Evolutionary conservation across 2,888 invertebrate species (phyloP).

Genomic region (Cyclophora albipunctata): DNA sequence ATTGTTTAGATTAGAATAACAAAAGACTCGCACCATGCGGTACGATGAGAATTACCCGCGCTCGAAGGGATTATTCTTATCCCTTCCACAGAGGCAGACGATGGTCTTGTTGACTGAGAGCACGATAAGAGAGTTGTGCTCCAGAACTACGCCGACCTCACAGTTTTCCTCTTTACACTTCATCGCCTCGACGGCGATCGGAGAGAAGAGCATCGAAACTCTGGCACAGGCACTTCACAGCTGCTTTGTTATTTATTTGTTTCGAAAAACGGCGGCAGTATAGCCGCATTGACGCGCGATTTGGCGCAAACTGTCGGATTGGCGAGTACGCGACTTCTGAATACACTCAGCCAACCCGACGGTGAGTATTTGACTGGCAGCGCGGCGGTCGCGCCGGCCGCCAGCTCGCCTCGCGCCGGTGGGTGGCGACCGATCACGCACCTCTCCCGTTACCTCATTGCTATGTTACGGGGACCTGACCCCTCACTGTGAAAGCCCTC

Average conservation of each 20-base stretch:
- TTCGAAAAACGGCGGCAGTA: slow-evolving; percentile 43
- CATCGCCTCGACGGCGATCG: slow-evolving; percentile 73
- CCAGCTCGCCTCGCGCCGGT: slow-evolving; percentile 65
- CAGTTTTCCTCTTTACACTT: slow-evolving; percentile 76
- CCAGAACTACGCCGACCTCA: slow-evolving; percentile 72
- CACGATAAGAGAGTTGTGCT: slow-evolving; percentile 70
- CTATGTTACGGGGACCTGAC: slow-evolving; percentile 66
- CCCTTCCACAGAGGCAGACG: slow-evolving; percentile 70
- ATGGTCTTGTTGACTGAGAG: slow-evolving; percentile 71
- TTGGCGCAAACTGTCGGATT: slow-evolving; percentile 63
- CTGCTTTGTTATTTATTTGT: slow-evolving; percentile 27
- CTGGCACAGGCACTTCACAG: slow-evolving; percentile 56
- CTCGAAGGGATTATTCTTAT: slow-evolving; percentile 65
- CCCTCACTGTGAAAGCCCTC: slow-evolving; percentile 59
- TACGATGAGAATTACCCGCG: slow-evolving; percentile 65
- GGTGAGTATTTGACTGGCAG: slow-evolving; percentile 67
- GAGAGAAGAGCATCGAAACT: slow-evolving; percentile 72
- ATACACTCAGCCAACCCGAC: slow-evolving; percentile 57
- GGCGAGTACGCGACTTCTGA: slow-evolving; percentile 52
- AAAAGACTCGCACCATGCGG: slow-evolving; percentile 37
- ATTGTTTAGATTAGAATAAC: slow-evolving; percentile 12
- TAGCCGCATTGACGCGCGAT: slow-evolving; percentile 50
- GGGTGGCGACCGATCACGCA: slow-evolving; percentile 66
- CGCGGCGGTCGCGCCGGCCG: slow-evolving; percentile 44
- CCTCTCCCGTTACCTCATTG: slow-evolving; percentile 73